These are phyloP conservation scores for Pluvialis apricaria DNA, from an alignment of 2,113 vertebrate genomes.

Conservation along the genomic window DNA sequence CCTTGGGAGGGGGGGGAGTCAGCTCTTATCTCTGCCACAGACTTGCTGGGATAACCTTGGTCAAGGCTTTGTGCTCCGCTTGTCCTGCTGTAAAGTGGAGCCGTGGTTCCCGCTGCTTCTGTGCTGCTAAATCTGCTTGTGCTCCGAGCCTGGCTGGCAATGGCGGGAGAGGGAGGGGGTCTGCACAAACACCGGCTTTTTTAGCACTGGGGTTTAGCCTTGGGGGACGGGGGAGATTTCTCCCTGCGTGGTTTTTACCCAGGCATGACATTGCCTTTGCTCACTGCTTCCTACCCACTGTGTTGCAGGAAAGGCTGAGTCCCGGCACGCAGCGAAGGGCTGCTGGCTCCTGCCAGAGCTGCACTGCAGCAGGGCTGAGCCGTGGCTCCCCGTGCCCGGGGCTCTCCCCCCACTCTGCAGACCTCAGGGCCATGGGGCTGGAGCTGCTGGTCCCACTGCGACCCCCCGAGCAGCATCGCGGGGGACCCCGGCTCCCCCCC, in stretches of 20 bases:
- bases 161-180: not conserved
- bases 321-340: fast-evolving
- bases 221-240: not conserved
- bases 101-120: not conserved
- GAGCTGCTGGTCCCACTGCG: not conserved
- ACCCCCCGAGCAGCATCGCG: fast-evolving
- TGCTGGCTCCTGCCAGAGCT: not conserved
- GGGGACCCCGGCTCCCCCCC: not conserved
- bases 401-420: not conserved
- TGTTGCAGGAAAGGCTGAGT: not conserved
- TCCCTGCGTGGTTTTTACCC: not conserved
- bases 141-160: not conserved
- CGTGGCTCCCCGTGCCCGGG: fast-evolving
- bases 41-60: conserved; percentile 1
- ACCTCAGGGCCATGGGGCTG: not conserved
- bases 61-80: not conserved
- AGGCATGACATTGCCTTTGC: not conserved
- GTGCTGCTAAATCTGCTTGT: not conserved
- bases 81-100: not conserved
- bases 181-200: not conserved
- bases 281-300: not conserved
- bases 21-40: not conserved
- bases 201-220: not conserved
- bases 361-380: conserved; percentile 15
- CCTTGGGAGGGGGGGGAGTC: not conserved